These are phyloP conservation scores for Musca vetustissima DNA, from an alignment of 1,140 invertebrate species.

Conservation along the genomic window DNA sequence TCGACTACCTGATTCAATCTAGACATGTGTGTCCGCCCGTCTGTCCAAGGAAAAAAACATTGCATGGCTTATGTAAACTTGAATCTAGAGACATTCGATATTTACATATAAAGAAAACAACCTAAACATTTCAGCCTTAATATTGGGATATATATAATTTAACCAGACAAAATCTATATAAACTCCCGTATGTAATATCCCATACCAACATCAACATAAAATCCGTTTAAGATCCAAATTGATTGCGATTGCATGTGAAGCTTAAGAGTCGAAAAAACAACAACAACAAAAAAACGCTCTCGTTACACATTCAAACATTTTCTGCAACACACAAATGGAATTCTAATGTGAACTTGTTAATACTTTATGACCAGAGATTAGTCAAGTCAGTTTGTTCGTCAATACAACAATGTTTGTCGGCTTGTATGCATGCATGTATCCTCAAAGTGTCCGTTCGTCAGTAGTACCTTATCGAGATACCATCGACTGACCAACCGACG, in stretches of 20 bases:
- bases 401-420: neutral
- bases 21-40: too few species aligned
- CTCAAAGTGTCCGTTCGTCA: too few species aligned
- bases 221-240: slow-evolving; percentile 9
- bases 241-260: neutral
- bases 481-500: too few species aligned
- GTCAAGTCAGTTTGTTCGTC: neutral
- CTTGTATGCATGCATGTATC: neutral
- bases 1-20: too few species aligned
- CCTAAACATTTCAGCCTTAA: too few species aligned
- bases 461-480: too few species aligned
- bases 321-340: slow-evolving; percentile 17
- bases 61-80: too few species aligned
- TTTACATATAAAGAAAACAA: too few species aligned
- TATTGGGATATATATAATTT: neutral
- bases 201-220: neutral
- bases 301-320: neutral
- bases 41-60: too few species aligned
- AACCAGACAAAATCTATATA: too few species aligned
- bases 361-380: slow-evolving; percentile 19
- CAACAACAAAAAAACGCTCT: neutral
- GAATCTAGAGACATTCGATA: too few species aligned
- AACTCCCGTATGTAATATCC: too few species aligned
- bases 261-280: neutral
- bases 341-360: slow-evolving; percentile 24